Evolutionary conservation across 1,140 invertebrate genomes (phyloP).

Genomic region (Idris sp.): DNA sequence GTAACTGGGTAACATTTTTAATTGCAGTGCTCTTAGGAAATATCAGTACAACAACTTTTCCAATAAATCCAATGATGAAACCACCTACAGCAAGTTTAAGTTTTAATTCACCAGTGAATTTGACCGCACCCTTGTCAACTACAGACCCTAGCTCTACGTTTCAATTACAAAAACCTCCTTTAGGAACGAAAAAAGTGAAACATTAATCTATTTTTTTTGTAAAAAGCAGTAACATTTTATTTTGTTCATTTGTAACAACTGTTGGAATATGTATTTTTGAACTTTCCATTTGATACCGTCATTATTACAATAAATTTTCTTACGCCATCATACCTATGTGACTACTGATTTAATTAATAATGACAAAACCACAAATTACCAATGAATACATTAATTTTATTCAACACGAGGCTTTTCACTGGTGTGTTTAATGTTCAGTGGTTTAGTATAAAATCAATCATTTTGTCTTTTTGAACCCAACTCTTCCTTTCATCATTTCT

Average conservation of each 20-base stretch:
- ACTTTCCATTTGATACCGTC: too few relatives aligned
- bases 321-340: too few relatives aligned
- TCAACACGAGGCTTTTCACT: conserved; percentile 7
- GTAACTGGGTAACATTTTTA: too few relatives aligned
- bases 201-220: conserved; percentile 74
- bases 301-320: too few relatives aligned
- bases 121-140: conserved; percentile 71
- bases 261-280: too few relatives aligned
- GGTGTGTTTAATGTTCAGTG: background rate
- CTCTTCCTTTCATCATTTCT: too few relatives aligned
- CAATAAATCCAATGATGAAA: conserved; percentile 76
- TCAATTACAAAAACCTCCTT: conserved; percentile 85
- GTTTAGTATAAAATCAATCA: background rate
- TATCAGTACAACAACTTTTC: conserved; percentile 72
- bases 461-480: too few relatives aligned
- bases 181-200: conserved; percentile 84
- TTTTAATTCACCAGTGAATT: conserved; percentile 73
- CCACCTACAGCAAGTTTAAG: conserved; percentile 77
- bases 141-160: conserved; percentile 77
- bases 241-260: background rate
- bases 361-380: too few relatives aligned
- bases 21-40: conserved; percentile 71
- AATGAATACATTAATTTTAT: conserved; percentile 10
- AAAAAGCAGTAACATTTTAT: background rate
- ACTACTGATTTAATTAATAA: too few relatives aligned